phyloP scores from a whole-genome alignment of 2,113 vertebrate species.

The Fregata magnificens region DNA sequence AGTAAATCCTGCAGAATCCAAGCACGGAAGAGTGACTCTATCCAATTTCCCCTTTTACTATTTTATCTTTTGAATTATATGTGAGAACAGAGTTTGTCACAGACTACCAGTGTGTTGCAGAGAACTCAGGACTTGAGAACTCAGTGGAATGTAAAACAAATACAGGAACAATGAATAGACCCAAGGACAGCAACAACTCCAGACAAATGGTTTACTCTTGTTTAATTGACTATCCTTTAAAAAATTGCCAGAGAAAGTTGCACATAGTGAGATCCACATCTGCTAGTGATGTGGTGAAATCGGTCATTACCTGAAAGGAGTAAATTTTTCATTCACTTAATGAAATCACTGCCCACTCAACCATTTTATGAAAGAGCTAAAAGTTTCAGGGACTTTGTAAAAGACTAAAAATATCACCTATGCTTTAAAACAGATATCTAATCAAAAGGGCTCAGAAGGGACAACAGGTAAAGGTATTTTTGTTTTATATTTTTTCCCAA shows the following conservation, averaged over 20 bases:
- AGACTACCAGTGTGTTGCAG: not conserved
- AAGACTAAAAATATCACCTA: not conserved
- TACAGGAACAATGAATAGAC: not conserved
- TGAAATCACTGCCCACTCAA: not conserved
- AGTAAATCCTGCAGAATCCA: constrained; percentile 33
- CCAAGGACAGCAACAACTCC: not conserved
- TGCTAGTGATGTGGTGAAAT: not conserved
- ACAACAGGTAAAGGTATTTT: not conserved
- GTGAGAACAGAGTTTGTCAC: not conserved
- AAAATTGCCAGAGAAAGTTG: not conserved
- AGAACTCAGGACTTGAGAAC: not conserved
- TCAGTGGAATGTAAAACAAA: not conserved
- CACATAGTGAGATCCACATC: not conserved
- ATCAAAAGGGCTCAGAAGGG: not conserved
- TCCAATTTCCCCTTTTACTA: constrained; percentile 15
- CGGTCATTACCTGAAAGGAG: not conserved
- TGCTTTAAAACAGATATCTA: not conserved
- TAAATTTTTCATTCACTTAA: not conserved
- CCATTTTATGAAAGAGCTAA: not conserved
- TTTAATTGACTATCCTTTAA: not conserved
- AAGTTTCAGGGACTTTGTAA: not conserved
- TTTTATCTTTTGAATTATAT: constrained; percentile 39
- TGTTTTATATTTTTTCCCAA: not conserved
- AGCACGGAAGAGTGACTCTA: not conserved
- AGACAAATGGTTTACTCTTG: not conserved